phyloP scores from a whole-genome alignment of 1,140 invertebrate species.

The Lordiphosa clarofinis region DNA sequence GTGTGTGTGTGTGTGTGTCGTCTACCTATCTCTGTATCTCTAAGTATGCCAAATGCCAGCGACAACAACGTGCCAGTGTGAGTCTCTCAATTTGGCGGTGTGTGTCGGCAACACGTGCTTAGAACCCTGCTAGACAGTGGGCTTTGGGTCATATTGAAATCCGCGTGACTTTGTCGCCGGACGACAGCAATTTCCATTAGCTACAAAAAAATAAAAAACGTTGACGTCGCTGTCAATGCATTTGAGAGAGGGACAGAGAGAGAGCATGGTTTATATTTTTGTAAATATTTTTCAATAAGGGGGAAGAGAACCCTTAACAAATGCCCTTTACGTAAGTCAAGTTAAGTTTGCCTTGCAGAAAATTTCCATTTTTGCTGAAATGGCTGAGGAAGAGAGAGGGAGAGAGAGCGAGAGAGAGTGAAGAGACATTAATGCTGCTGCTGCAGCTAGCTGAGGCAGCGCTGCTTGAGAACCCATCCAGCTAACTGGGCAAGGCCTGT shows the following conservation, averaged over 20 bases:
- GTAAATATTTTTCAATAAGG: slow-evolving; percentile 13
- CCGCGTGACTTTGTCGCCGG: slow-evolving; percentile 74
- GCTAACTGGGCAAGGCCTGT: slow-evolving; percentile 16
- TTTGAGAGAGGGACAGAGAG: not conserved
- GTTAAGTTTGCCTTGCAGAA: slow-evolving; percentile 43
- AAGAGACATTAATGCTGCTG: slow-evolving; percentile 14
- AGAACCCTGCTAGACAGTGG: slow-evolving; percentile 77
- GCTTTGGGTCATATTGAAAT: slow-evolving; percentile 79
- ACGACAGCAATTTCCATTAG: slow-evolving; percentile 23
- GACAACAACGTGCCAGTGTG: slow-evolving; percentile 53
- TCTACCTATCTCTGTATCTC: slow-evolving; percentile 32
- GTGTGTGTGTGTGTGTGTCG: slow-evolving; percentile 19
- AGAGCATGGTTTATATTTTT: not conserved
- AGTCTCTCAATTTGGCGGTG: slow-evolving; percentile 38
- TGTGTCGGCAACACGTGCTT: slow-evolving; percentile 78
- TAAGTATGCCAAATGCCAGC: slow-evolving; percentile 54
- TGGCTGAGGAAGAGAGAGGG: slow-evolving; percentile 5
- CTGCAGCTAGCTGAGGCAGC: slow-evolving; percentile 26
- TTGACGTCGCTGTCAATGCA: slow-evolving; percentile 14
- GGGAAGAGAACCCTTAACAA: slow-evolving; percentile 14
- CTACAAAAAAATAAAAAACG: slow-evolving; percentile 7
- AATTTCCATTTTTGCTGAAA: slow-evolving; percentile 48
- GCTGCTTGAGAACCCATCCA: slow-evolving; percentile 19
- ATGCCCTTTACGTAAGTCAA: slow-evolving; percentile 49
- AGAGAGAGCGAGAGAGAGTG: slow-evolving; percentile 4